A percentile compares a stretch with the other conserved stretches of the same genome.
phyloP scores from a whole-genome alignment of 2,888 invertebrate genomes.

The Priocnemis perturbator region DNA sequence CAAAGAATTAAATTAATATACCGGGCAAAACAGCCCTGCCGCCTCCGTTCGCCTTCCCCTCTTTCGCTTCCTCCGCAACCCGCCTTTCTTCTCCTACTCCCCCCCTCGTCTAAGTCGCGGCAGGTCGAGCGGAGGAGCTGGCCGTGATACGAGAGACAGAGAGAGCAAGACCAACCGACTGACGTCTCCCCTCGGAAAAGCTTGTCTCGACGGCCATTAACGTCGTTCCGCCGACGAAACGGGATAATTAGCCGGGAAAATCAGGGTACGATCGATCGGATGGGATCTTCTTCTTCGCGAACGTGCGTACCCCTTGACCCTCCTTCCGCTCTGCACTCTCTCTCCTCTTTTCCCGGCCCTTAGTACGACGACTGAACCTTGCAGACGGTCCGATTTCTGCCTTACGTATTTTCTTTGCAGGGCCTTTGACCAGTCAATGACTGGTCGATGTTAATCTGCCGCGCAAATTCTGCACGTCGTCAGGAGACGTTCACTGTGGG shows the following conservation, averaged over 20 bases:
- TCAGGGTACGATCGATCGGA: constrained; percentile 41
- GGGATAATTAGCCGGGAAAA: constrained; percentile 55
- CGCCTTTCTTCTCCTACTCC: constrained; percentile 19
- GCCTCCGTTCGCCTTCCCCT: constrained; percentile 24
- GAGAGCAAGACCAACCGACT: constrained; percentile 26
- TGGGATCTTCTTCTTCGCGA: constrained; percentile 24
- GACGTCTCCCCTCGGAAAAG: constrained; percentile 52
- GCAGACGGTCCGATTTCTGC: too few relatives aligned
- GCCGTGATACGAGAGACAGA: constrained; percentile 32
- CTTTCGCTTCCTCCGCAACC: constrained; percentile 37
- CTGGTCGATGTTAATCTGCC: too few relatives aligned
- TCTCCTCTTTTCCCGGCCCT: background rate
- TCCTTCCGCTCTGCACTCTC: background rate
- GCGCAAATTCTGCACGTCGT: too few relatives aligned
- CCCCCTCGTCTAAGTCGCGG: constrained; percentile 27
- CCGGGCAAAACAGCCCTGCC: constrained; percentile 66
- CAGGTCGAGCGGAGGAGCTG: constrained; percentile 50
- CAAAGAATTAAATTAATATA: constrained; percentile 75
- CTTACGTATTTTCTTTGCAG: too few relatives aligned
- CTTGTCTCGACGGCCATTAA: constrained; percentile 62
- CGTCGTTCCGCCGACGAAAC: constrained; percentile 56
- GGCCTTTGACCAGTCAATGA: too few relatives aligned
- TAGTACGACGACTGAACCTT: background rate
- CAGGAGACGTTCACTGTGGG: too few relatives aligned
- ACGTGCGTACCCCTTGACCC: background rate